Evolutionary conservation across 2,888 invertebrate species (phyloP).

Genomic region (Agriopis aurantiaria): DNA sequence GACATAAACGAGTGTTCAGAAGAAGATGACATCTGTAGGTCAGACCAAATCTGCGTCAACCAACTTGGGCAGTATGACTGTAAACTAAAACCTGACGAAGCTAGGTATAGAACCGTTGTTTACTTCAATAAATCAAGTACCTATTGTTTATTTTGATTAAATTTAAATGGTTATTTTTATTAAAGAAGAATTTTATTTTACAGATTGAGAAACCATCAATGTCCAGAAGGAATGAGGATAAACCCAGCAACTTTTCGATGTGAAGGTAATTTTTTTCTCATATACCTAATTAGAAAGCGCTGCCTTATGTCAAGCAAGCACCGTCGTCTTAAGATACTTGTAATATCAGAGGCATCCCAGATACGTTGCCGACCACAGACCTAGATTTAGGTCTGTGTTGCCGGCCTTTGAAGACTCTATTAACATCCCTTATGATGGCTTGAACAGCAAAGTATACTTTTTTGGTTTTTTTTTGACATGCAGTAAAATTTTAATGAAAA

Average conservation of each 20-base stretch:
- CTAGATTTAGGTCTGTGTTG: no score
- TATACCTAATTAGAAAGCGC: no score
- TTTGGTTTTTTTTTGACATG: no score
- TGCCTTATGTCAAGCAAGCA: no score
- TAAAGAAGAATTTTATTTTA: neutral
- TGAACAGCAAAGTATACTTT: no score
- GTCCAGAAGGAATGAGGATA: conserved; percentile 73
- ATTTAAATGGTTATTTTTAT: neutral
- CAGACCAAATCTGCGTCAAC: conserved; percentile 93
- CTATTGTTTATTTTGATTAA: neutral
- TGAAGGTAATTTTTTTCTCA: conserved; percentile 60
- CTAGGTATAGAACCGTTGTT: conserved; percentile 26
- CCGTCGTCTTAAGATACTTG: no score
- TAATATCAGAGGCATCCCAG: no score
- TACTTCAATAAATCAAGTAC: neutral
- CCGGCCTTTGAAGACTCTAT: no score
- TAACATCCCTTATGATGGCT: no score
- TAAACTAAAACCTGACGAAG: conserved; percentile 69
- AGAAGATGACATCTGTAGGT: conserved; percentile 91
- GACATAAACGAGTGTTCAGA: conserved; percentile 95
- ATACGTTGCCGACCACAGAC: no score
- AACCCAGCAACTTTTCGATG: conserved; percentile 58
- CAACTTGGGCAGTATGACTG: conserved; percentile 93
- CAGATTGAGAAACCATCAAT: conserved; percentile 50
- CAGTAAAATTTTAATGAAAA: no score